Evolutionary conservation across 2,888 invertebrate species (phyloP).

Genomic region (Synanthedon myopaeformis): DNA sequence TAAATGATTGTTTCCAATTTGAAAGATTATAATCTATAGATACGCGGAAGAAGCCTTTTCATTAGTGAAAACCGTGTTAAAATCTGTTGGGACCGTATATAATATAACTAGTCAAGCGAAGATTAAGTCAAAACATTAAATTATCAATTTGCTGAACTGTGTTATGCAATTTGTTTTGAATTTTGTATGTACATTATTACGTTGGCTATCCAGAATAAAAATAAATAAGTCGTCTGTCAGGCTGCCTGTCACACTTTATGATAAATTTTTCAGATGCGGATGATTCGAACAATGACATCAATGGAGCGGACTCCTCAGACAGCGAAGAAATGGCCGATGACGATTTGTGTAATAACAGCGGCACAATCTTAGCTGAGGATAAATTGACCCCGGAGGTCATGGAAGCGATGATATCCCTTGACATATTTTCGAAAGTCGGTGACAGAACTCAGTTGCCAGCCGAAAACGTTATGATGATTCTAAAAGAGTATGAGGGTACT

Average conservation of each 20-base stretch:
- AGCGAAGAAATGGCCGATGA: slow-evolving; percentile 49
- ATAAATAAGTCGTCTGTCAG: too few relatives aligned
- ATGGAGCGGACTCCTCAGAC: slow-evolving; percentile 41
- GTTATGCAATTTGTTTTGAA: too few relatives aligned
- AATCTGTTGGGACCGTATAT: too few relatives aligned
- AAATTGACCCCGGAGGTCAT: slow-evolving; percentile 69
- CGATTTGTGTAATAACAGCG: slow-evolving; percentile 53
- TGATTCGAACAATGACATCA: slow-evolving; percentile 17
- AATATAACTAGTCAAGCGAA: too few relatives aligned
- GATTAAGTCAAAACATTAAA: too few relatives aligned
- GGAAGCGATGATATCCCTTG: slow-evolving; percentile 70
- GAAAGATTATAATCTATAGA: too few relatives aligned
- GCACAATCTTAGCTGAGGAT: slow-evolving; percentile 45
- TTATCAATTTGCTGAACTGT: too few relatives aligned
- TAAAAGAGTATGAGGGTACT: slow-evolving; percentile 63
- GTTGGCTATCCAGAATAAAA: too few relatives aligned
- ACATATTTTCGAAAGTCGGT: slow-evolving; percentile 73
- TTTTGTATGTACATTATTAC: too few relatives aligned
- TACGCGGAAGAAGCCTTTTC: too few relatives aligned
- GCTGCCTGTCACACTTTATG: neutral
- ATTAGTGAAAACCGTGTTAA: too few relatives aligned
- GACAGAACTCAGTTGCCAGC: slow-evolving; percentile 63
- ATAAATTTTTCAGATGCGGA: slow-evolving; percentile 27
- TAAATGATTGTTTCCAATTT: too few relatives aligned
- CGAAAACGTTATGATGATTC: slow-evolving; percentile 64